These are phyloP conservation scores for Aphis craccivora DNA, from an alignment of 1,140 invertebrate species.

Conservation along the genomic window DNA sequence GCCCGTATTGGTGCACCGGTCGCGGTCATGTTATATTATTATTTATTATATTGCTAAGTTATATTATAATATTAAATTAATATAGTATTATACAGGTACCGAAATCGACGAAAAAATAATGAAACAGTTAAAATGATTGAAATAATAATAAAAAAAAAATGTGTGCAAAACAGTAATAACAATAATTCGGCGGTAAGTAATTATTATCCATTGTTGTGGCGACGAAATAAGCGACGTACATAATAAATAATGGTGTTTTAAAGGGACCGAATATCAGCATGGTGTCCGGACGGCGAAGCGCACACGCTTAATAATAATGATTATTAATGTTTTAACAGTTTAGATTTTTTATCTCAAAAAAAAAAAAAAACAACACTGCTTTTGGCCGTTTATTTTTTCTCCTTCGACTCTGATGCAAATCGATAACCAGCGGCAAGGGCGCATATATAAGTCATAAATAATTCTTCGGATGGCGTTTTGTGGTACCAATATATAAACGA, in stretches of 20 bases:
- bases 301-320: slow-evolving; percentile 6
- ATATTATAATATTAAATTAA: not conserved
- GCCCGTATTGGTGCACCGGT: no score
- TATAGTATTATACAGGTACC: not conserved
- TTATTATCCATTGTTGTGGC: slow-evolving; percentile 37
- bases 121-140: slow-evolving; percentile 17
- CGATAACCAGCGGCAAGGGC: not conserved
- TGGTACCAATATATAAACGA: not conserved
- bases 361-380: not conserved
- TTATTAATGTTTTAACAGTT: slow-evolving; percentile 48
- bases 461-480: slow-evolving; percentile 23
- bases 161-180: not conserved
- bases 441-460: slow-evolving; percentile 32
- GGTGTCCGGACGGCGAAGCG: not conserved
- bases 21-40: not conserved
- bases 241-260: slow-evolving; percentile 38
- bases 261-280: slow-evolving; percentile 45
- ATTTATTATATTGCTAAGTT: not conserved
- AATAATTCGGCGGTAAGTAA: slow-evolving; percentile 10
- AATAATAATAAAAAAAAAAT: slow-evolving; percentile 5
- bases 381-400: slow-evolving; percentile 8
- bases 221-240: not conserved
- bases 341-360: slow-evolving; percentile 4
- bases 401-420: slow-evolving; percentile 22
- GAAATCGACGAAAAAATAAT: not conserved